Evolutionary conservation across 2,888 invertebrate species (phyloP).

Genomic region (Ctenicera cuprea): DNA sequence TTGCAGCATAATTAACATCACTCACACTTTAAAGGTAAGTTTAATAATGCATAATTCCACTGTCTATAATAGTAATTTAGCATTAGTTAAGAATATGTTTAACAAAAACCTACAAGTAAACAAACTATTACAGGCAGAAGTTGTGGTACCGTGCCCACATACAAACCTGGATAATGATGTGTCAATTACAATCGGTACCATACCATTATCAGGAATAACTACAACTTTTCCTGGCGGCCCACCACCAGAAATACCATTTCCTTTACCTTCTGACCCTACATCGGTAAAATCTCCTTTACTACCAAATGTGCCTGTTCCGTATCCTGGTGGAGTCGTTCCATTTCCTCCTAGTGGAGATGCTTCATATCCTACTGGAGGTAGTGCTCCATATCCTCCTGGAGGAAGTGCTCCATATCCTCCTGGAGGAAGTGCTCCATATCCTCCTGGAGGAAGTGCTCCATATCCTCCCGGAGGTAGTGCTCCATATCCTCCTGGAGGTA

Average conservation of each 20-base stretch:
- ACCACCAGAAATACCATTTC: neutral
- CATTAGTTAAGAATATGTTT: neutral
- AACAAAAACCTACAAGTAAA: neutral
- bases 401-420: constrained; percentile 34
- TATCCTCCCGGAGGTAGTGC: constrained; percentile 3
- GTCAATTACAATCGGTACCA: constrained; percentile 19
- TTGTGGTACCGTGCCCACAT: constrained; percentile 29
- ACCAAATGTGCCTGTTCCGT: neutral
- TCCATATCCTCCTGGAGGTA: neutral
- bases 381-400: constrained; percentile 28
- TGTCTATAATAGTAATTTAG: too few relatives aligned
- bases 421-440: constrained; percentile 3
- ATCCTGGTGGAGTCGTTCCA: neutral
- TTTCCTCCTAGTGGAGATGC: neutral
- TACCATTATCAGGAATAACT: constrained; percentile 12
- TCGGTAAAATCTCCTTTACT: neutral
- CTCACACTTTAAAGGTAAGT: constrained; percentile 31
- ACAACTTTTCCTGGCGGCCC: neutral
- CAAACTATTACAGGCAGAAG: constrained; percentile 24
- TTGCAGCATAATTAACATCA: constrained; percentile 42
- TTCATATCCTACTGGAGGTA: constrained; percentile 31
- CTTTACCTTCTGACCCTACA: neutral
- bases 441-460: constrained; percentile 45
- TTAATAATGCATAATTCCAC: too few relatives aligned
- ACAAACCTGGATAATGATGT: neutral